These are phyloP conservation scores for Tenualosa thibaudeaui DNA, from an alignment of 2,797 vertebrate species.

Conservation along the genomic window DNA sequence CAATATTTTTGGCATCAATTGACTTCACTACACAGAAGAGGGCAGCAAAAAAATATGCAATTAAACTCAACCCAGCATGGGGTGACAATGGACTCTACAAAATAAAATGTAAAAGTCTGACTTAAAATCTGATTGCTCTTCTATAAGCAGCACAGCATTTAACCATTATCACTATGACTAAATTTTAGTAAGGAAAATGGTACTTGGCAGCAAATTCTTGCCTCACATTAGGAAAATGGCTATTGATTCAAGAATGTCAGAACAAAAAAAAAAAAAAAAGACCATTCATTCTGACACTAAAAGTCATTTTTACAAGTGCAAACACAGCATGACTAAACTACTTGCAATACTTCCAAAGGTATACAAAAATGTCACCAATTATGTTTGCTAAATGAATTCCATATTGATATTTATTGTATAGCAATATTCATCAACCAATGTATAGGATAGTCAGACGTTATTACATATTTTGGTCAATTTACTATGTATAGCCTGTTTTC, in stretches of 20 bases:
- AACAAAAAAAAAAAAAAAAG: slow-evolving; percentile 13
- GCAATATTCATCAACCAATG: background rate
- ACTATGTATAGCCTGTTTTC: background rate
- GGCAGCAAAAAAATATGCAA: background rate
- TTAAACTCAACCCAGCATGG: background rate
- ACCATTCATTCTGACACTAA: background rate
- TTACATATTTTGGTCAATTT: background rate
- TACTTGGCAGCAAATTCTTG: slow-evolving; percentile 8
- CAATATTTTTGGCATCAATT: slow-evolving; percentile 8
- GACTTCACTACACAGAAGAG: background rate
- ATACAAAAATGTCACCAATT: background rate
- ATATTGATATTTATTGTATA: background rate
- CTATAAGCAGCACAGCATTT: background rate
- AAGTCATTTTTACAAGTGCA: slow-evolving; percentile 24
- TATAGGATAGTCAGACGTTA: background rate
- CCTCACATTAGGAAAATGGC: slow-evolving; percentile 2
- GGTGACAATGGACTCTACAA: background rate
- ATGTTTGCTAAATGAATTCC: background rate
- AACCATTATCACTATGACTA: background rate
- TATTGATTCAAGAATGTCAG: slow-evolving; percentile 3
- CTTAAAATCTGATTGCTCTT: background rate
- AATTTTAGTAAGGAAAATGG: background rate
- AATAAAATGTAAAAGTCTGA: background rate
- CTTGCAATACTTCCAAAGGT: slow-evolving; percentile 13
- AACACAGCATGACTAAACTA: slow-evolving; percentile 19